Percentiles rank a stretch among this genome's conserved stretches.
These are phyloP conservation scores for Drosophila lacteicornis DNA, from an alignment of 1,140 invertebrate genomes.

Conservation along the genomic window DNA sequence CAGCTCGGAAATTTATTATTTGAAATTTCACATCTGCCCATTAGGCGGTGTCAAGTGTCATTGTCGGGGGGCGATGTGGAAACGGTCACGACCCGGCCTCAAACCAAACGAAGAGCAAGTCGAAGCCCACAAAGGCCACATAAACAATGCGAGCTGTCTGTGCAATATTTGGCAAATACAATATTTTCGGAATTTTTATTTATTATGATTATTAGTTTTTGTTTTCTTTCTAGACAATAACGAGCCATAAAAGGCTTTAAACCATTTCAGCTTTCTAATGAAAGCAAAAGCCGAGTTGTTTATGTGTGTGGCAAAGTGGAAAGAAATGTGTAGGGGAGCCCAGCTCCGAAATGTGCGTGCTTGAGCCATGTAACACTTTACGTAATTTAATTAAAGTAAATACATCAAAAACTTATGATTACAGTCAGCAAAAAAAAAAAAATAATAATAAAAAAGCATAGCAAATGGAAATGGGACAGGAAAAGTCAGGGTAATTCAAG, in stretches of 20 bases:
- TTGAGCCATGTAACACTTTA: constrained; percentile 68
- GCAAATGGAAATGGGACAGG: constrained; percentile 36
- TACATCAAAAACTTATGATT: constrained; percentile 63
- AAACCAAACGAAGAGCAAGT: constrained; percentile 44
- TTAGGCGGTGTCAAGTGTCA: constrained; percentile 70
- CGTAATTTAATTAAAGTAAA: constrained; percentile 79
- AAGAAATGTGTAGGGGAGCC: constrained; percentile 17
- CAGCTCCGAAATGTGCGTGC: constrained; percentile 60
- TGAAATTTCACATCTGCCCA: constrained; percentile 67
- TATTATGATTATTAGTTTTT: constrained; percentile 47
- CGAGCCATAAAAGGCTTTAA: constrained; percentile 50
- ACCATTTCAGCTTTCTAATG: constrained; percentile 72
- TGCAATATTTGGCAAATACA: constrained; percentile 46
- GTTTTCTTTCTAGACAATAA: constrained; percentile 41
- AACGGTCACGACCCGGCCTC: constrained; percentile 33
- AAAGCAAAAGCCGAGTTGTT: constrained; percentile 58
- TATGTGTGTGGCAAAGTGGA: constrained; percentile 40
- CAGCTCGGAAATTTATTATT: constrained; percentile 47
- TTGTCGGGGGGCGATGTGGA: constrained; percentile 53
- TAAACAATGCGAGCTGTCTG: constrained; percentile 21
- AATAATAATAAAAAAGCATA: constrained; percentile 19
- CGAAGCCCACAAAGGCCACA: constrained; percentile 25
- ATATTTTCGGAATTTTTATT: constrained; percentile 53
- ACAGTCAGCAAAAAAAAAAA: constrained; percentile 44
- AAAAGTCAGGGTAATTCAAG: constrained; percentile 38